Conservation (phyloP, 2,797 vertebrate species). For the Mus caroli region DNA sequence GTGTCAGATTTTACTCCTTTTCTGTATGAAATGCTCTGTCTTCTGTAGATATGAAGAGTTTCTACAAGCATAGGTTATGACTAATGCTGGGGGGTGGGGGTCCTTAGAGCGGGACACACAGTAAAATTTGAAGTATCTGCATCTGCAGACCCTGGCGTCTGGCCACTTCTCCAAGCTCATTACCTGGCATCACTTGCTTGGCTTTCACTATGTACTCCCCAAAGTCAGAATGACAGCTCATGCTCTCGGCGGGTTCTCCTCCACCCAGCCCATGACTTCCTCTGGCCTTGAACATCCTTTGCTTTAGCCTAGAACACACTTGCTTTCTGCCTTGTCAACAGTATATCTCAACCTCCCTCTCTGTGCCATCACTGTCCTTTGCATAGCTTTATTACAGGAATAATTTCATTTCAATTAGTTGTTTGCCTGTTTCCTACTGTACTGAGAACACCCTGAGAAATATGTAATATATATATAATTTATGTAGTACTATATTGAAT, state of each 20-base stretch:
- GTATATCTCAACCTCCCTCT: background rate
- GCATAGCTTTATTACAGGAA: background rate
- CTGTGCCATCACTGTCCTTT: background rate
- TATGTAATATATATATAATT: background rate
- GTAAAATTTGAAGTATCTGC: background rate
- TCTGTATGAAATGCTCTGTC: background rate
- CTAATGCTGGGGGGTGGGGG: background rate
- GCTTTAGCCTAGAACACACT: background rate
- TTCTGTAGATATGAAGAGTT: slow-evolving; percentile 27
- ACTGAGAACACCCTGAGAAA: background rate
- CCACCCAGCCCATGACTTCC: background rate
- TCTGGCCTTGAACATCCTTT: background rate
- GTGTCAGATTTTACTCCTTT: background rate
- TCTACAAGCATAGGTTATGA: background rate
- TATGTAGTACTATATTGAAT: background rate
- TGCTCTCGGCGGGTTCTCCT: background rate
- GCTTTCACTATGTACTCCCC: too few species aligned
- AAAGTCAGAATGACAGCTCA: background rate
- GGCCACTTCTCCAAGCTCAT: background rate
- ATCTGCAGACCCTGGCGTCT: background rate
- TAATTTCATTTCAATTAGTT: background rate
- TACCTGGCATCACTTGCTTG: too few species aligned
- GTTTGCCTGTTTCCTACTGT: background rate
- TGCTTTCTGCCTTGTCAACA: background rate
- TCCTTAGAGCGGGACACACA: background rate